Evolutionary conservation across 2,113 vertebrate genomes (phyloP).

Genomic region (Lamprotornis superbus): DNA sequence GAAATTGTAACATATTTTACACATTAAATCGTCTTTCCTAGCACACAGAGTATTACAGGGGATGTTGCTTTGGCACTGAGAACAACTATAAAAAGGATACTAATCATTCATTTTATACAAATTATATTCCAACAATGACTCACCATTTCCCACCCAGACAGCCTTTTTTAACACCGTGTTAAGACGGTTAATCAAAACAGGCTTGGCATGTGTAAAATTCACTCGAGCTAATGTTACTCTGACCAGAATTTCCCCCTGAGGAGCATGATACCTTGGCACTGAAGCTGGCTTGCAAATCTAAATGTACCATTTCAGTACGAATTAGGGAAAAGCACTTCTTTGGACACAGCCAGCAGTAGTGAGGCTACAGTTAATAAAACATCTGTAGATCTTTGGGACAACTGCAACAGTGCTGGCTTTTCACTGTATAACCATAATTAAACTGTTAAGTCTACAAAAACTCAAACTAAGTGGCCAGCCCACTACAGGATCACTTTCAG

Average conservation of each 20-base stretch:
- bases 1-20: not conserved
- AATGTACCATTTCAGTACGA: not conserved
- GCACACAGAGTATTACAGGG: not conserved
- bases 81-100: not conserved
- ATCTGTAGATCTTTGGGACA: not conserved
- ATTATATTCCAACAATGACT: not conserved
- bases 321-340: not conserved
- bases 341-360: not conserved
- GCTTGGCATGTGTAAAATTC: not conserved
- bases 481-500: not conserved
- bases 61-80: not conserved
- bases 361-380: not conserved
- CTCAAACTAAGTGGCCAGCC: not conserved
- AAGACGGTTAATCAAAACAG: slow-evolving; percentile 2
- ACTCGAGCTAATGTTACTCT: not conserved
- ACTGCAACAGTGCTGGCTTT: not conserved
- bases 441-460: not conserved
- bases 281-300: not conserved
- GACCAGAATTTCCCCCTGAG: not conserved
- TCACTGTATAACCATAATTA: not conserved
- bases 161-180: not conserved
- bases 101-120: not conserved
- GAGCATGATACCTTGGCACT: not conserved
- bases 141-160: not conserved
- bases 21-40: not conserved